Evolutionary conservation across 2,888 invertebrate species (phyloP), one percentile per base, ranked within the genome.

Genomic region (Phalera bucephala): DNA sequence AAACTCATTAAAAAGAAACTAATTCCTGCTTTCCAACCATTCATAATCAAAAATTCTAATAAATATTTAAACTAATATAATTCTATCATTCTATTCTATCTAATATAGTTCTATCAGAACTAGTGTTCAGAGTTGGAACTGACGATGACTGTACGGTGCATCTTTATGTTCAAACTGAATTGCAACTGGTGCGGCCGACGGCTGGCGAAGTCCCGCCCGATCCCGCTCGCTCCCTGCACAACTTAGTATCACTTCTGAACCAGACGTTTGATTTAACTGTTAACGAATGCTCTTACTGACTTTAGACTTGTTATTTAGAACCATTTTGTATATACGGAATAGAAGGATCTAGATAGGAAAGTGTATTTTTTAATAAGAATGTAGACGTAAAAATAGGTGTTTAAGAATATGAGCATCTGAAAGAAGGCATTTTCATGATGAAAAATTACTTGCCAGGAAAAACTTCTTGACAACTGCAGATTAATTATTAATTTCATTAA

Each of bases 171-270:
- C 44, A 38, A 57, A 59, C 51, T 52, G 50, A 36, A 58, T 49
- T 54, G 46, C 41, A 63, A 67, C 61, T 66, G 54, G 52, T 68
- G 66, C 54, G 31, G 40, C 35, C 31, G 68, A 69, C 60, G 50
- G 57, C 60, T 64, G 45, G 49, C 48, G 51, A 60, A 64, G 58
- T 59, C 61, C 36, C 45, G 40, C 36, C 45, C 57, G 55, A 51
- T 44, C 38, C 40, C 43, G 56, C n/a, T n/a, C n/a, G n/a, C n/a
- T n/a, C n/a, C n/a, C n/a, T n/a, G n/a, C 62, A 51, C 51, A 59
- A 63, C 52, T 66, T 65, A 57, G 53, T 64, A 61, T 64, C 53
- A 52, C 49, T 68, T 56, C 46, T 32, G 54, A 64, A 61, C 52
- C 57, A 58, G 55, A 45, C 54, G 54, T 65, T 59, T 68, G 59